Evolutionary conservation across 1,140 invertebrate species (phyloP), one percentile per base, ranked within the genome.

Genomic region (Drosophila quadrilineata): DNA sequence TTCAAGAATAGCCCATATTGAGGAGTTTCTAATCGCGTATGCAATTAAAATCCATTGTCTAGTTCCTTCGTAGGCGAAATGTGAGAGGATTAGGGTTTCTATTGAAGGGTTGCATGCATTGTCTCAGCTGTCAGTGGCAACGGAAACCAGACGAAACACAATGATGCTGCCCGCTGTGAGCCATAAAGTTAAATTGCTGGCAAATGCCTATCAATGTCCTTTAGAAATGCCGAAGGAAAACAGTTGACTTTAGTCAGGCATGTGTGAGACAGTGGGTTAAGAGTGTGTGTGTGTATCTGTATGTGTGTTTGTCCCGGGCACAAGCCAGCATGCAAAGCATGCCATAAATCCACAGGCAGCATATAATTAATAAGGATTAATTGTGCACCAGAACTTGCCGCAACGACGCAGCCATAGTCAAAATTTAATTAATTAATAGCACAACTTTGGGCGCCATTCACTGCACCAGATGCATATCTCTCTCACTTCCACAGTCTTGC

Each of bases 401-500:
- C 73, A 54, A 43, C 73, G 46, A 73, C 41, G 65, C 56, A 40
- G 56, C 41, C 38, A 35, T 31, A 76, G 69, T 74, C 70, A 70
- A 77, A 82, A 82, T 82, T 84, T 82, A 84, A 82, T 82, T 84
- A 82, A 82, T 84, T 82, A 84, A 84, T 82, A 84, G 77, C 73
- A 82, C 65, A 82, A 77, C 73, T 77, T 84, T 77, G 64, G 77
- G 46, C 50, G 22, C 24, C 62, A 57, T 62, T 17, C 58, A 50
- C n/a, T 50, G 36, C 24, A 36, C 38, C 22, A 33, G 49, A 38
- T 53, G 14, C 35, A 40, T 8, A 14, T 6, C n/a, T 16, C 4
- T 3, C 10, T n/a, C 14, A n/a, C n/a, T n/a, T n/a, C n/a, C n/a
- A n/a, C n/a, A n/a, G n/a, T n/a, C n/a, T n/a, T n/a, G n/a, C n/a